A percentile compares a stretch with the other conserved stretches of the same genome.
Conservation (phyloP, 2,888 invertebrate genomes). For the Plebejus anna region DNA sequence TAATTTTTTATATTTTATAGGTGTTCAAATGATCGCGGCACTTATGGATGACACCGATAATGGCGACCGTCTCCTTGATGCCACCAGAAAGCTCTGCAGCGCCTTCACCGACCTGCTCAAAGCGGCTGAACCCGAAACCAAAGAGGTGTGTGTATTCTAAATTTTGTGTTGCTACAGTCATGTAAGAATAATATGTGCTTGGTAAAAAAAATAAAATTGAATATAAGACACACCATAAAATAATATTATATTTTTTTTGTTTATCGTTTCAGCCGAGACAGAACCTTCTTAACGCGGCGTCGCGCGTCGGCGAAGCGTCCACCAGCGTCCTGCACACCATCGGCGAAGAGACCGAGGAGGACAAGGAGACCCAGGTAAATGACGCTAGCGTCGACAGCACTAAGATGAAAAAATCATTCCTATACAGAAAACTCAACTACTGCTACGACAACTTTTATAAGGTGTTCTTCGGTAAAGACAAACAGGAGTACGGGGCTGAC, state of each 20-base stretch:
- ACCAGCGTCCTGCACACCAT: slow-evolving; percentile 95
- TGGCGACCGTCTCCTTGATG: slow-evolving; percentile 93
- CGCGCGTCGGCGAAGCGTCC: slow-evolving; percentile 97
- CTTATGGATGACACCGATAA: slow-evolving; percentile 92
- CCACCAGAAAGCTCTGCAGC: slow-evolving; percentile 93
- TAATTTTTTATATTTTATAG: slow-evolving; percentile 36
- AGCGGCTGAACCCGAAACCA: slow-evolving; percentile 96
- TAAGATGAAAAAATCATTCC: slow-evolving; percentile 56
- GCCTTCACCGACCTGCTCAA: slow-evolving; percentile 97
- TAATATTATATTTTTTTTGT: neutral
- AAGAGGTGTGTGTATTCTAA: slow-evolving; percentile 79
- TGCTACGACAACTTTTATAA: slow-evolving; percentile 75
- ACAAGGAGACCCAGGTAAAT: slow-evolving; percentile 86
- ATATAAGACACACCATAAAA: too few species aligned
- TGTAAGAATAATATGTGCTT: too few species aligned
- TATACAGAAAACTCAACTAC: slow-evolving; percentile 71
- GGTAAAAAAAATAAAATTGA: too few species aligned
- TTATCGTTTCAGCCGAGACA: slow-evolving; percentile 86
- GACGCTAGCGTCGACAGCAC: slow-evolving; percentile 34
- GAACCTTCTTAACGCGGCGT: slow-evolving; percentile 95
- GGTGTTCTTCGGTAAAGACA: slow-evolving; percentile 62
- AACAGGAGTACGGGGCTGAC: slow-evolving; percentile 53
- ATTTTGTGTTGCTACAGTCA: neutral
- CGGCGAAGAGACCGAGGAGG: slow-evolving; percentile 92
- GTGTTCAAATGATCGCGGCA: slow-evolving; percentile 96